A percentile compares a stretch with the other conserved stretches of the same genome.
These are phyloP conservation scores for Philantomba maxwellii DNA, from an alignment of 2,113 vertebrate genomes.

Conservation along the genomic window DNA sequence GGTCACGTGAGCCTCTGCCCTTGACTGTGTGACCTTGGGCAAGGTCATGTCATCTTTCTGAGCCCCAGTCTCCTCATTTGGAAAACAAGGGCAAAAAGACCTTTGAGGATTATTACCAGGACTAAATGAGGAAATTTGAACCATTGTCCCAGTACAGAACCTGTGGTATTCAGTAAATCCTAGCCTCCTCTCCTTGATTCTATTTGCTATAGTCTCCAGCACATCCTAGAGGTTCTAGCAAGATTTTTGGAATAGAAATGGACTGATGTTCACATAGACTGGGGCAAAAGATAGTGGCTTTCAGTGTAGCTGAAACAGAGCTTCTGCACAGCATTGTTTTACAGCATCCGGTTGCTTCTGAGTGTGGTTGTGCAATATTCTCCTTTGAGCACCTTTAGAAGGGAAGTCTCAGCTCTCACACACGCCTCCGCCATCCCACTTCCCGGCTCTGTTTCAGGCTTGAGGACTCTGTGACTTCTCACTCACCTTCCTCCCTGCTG, in stretches of 20 bases:
- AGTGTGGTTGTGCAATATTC: neutral
- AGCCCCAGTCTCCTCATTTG: neutral
- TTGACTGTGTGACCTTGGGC: neutral
- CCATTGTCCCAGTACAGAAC: neutral
- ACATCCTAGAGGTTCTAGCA: neutral
- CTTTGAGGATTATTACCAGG: neutral
- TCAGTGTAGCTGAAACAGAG: neutral
- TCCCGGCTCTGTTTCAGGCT: neutral
- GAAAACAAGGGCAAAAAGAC: neutral
- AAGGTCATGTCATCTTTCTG: neutral
- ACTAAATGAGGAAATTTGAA: neutral
- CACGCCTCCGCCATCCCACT: neutral
- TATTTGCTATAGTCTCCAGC: neutral
- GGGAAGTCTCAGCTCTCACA: neutral
- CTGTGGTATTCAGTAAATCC: neutral
- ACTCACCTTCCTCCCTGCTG: neutral
- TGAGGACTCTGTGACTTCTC: slow-evolving; percentile 30
- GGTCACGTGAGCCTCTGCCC: neutral
- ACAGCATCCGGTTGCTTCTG: neutral
- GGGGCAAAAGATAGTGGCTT: neutral
- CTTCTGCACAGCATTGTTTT: neutral
- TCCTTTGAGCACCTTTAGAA: neutral
- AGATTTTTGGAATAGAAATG: neutral
- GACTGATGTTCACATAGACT: neutral
- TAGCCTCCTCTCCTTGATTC: neutral